phyloP scores from a whole-genome alignment of 2,113 vertebrate genomes.

The Tupaia chinensis region DNA sequence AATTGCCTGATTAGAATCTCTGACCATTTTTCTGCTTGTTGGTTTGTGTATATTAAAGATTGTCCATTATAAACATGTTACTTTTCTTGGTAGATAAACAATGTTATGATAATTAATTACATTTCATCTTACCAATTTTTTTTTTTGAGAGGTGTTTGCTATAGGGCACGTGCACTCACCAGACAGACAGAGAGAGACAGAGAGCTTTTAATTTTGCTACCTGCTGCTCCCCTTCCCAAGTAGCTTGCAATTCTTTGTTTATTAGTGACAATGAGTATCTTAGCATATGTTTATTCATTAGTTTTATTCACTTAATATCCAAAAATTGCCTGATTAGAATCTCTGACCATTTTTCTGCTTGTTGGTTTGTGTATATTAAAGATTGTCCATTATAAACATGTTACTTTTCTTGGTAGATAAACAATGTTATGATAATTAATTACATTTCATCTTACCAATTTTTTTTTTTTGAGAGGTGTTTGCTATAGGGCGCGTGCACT shows the following conservation, averaged over 20 bases:
- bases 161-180: no score
- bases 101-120: background rate
- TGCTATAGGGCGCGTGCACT: no score
- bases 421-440: background rate
- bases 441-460: conserved; percentile 9
- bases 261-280: conserved; percentile 7
- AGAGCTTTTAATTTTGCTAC: background rate
- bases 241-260: background rate
- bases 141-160: no score
- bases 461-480: no score
- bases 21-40: conserved; percentile 14
- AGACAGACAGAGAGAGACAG: no score
- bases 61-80: background rate
- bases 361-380: background rate
- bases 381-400: background rate
- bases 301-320: conserved; percentile 1
- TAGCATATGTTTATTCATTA: background rate
- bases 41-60: background rate
- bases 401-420: conserved; percentile 17
- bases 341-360: conserved; percentile 29
- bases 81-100: conserved; percentile 3
- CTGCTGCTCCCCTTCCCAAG: background rate
- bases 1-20: background rate
- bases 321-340: background rate
- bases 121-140: conserved; percentile 20